Evolutionary conservation across 2,113 vertebrate genomes (phyloP).

Genomic region (Poeciliopsis occidentalis): DNA sequence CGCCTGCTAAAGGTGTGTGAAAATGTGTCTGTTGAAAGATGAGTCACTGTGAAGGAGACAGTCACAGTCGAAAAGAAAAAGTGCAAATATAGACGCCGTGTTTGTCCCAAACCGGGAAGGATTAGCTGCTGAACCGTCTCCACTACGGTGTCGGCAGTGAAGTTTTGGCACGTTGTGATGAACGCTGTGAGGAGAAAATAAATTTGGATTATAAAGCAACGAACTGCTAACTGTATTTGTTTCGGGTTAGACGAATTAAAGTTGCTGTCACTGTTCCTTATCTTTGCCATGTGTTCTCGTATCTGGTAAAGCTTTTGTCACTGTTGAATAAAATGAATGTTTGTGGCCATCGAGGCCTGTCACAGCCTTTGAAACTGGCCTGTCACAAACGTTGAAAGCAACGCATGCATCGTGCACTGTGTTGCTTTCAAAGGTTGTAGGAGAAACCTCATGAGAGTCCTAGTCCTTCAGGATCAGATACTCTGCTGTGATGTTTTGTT

Average conservation of each 20-base stretch:
- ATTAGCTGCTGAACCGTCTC: constrained; percentile 32
- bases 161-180: constrained; percentile 27
- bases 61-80: constrained; percentile 31
- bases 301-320: too few species aligned
- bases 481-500: too few species aligned
- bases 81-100: constrained; percentile 45
- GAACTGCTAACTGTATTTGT: background rate
- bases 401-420: too few species aligned
- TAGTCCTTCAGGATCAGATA: too few species aligned
- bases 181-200: constrained; percentile 12
- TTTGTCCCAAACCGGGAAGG: constrained; percentile 42
- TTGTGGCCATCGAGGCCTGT: too few species aligned
- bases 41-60: constrained; percentile 59
- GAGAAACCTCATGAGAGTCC: too few species aligned
- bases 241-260: background rate
- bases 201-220: constrained; percentile 20
- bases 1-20: constrained; percentile 56
- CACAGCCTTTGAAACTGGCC: too few species aligned
- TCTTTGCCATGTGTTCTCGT: too few species aligned
- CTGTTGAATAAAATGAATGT: too few species aligned
- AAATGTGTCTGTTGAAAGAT: constrained; percentile 56
- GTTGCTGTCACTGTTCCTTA: too few species aligned
- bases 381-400: too few species aligned
- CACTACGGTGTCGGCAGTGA: constrained; percentile 26
- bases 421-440: too few species aligned